Evolutionary conservation across 2,888 invertebrate species (phyloP), one percentile per base, ranked within the genome.

Genomic region (Himalopsyche kuldschensis): DNA sequence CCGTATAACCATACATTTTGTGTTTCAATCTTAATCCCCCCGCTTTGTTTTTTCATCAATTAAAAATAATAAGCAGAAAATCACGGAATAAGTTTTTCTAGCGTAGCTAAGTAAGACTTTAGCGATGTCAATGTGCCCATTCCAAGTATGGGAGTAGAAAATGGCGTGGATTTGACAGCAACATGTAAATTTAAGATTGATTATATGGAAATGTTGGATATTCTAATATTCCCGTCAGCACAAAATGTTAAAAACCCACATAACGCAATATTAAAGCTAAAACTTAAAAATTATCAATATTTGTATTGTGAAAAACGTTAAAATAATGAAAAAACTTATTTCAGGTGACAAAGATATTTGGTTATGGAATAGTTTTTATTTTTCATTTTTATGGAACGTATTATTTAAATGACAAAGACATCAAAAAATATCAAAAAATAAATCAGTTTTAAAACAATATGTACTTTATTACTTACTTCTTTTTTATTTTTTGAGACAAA

Each of bases 101-200:
- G 27, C 27, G 69, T 4, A 69, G 27, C 27, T 27, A 63, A 27
- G 63, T 63, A 24, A 27, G 24, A 69, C 30, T 69, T 63, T 69
- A 27, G 15, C 27, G 15, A 69, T 69, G 69, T 69, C 69, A 69
- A 69, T 15, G 69, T 69, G 30, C 69, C 69, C 27, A 15, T 69
- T 69, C 77, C 76, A 76, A 63, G 15, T 32, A 46, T 48, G 32
- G 55, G 79, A 30, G 47, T 17, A 27, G 32, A 83, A 78, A 84
- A 83, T 79, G 81, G 86, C 83, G 85, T 86, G 85, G 78, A 81
- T 85, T 82, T 86, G 86, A 85, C 86, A 86, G 86, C 82, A 75
- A 82, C 86, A 84, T 86, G 86, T 86, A 86, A 86, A 84, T 85
- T 84, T 85, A 85, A 85, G 86, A 86, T 86, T 86, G 86, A 86